Conservation (phyloP, 1,140 invertebrate genomes). For the Nomia melanderi region DNA sequence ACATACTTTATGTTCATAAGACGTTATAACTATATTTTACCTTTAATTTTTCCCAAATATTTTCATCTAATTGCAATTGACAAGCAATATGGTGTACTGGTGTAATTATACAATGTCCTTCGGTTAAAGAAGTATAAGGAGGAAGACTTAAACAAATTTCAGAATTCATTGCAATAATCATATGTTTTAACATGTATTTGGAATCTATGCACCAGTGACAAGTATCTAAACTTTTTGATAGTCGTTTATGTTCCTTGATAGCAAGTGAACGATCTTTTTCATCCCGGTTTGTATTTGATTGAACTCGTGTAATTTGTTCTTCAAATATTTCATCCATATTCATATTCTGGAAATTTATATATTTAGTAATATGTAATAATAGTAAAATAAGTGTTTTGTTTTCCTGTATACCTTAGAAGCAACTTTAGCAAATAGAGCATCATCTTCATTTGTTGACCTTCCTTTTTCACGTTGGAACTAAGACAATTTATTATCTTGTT, state of each 20-base stretch:
- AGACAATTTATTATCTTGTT: conserved; percentile 51
- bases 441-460: conserved; percentile 89
- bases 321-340: conserved; percentile 95
- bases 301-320: conserved; percentile 85
- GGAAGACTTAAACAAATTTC: conserved; percentile 93
- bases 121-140: conserved; percentile 88
- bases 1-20: background rate
- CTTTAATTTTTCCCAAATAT: conserved; percentile 94
- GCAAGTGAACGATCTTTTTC: conserved; percentile 85
- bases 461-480: conserved; percentile 95
- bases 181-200: conserved; percentile 90
- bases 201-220: conserved; percentile 93
- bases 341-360: conserved; percentile 59
- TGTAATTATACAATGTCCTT: conserved; percentile 93
- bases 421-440: conserved; percentile 89
- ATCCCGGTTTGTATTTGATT: conserved; percentile 84
- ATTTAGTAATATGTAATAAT: conserved; percentile 27
- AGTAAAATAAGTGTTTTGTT: conserved; percentile 31
- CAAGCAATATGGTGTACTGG: conserved; percentile 91
- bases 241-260: conserved; percentile 87
- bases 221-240: conserved; percentile 87
- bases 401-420: conserved; percentile 84
- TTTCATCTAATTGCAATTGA: conserved; percentile 93
- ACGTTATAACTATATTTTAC: conserved; percentile 76
- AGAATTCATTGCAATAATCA: conserved; percentile 91